Conservation (phyloP, 2,797 vertebrate species). For the Telmatherina bonti region DNA sequence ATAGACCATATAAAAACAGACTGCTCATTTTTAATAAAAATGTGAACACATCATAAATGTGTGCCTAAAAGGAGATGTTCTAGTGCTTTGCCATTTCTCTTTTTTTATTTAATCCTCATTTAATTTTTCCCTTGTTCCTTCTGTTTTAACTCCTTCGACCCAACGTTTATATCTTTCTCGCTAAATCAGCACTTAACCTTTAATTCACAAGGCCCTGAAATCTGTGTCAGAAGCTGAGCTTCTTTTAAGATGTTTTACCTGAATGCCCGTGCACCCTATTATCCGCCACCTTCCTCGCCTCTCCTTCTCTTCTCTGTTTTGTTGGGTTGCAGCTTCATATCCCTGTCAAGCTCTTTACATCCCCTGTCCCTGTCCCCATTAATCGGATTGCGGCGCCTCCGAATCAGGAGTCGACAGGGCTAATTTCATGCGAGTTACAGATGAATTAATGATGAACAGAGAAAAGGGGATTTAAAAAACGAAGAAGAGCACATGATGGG, state of each 20-base stretch:
- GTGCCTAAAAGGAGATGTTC: slow-evolving; percentile 50
- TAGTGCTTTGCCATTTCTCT: slow-evolving; percentile 18
- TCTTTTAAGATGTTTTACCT: slow-evolving; percentile 38
- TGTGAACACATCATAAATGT: slow-evolving; percentile 29
- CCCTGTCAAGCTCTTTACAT: slow-evolving; percentile 59
- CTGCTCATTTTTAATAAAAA: neutral
- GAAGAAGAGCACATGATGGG: slow-evolving; percentile 71
- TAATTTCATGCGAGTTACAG: slow-evolving; percentile 82
- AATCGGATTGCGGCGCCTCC: slow-evolving; percentile 71
- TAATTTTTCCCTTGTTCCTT: slow-evolving; percentile 11
- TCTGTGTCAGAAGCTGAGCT: slow-evolving; percentile 22
- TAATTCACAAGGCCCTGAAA: slow-evolving; percentile 44
- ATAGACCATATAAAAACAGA: neutral
- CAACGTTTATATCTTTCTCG: slow-evolving; percentile 48
- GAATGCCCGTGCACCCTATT: neutral
- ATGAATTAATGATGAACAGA: slow-evolving; percentile 81
- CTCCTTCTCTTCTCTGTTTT: slow-evolving; percentile 25
- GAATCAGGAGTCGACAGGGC: slow-evolving; percentile 70
- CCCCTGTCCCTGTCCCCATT: slow-evolving; percentile 59
- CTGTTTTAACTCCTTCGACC: slow-evolving; percentile 34
- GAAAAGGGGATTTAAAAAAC: slow-evolving; percentile 76
- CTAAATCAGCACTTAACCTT: slow-evolving; percentile 46
- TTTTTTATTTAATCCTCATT: slow-evolving; percentile 26
- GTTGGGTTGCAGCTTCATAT: slow-evolving; percentile 56
- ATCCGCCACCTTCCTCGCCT: slow-evolving; percentile 1